Base-by-base conservation (phyloP, 1,140 invertebrate genomes). In the Bacillus rossius region DNA sequence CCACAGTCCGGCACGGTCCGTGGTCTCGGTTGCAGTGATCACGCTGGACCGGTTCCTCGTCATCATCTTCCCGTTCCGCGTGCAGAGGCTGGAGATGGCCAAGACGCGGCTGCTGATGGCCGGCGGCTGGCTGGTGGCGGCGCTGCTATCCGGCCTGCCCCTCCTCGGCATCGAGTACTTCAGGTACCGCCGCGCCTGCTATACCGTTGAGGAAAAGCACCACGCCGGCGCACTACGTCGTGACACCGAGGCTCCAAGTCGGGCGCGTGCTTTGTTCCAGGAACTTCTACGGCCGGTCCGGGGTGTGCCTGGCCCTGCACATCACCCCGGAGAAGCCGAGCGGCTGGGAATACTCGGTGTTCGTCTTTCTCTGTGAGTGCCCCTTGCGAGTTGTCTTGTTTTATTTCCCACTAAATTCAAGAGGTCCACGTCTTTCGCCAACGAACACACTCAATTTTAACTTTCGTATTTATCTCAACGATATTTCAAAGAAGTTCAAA, bases 281-380 rank as follows among this genome's bases (percentile, higher is more conserved):
- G 54, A 76, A 79, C 63, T 82, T 82, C 65, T 83, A 83, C 60
- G 80, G 81, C 1, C 69, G 81, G 20, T 82, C 81, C 0, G 81
- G 81, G 0, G 81, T 83, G 1, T 83, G 81, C 62, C 70, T 83
- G 29, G 79, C 81, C 0, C 69, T 83, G 16, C 81, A 82, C 62
- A 80, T 83, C 41, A 83, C 79, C 2, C 73, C 74, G 8, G 76
- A 76, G 48, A 74, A 76, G 54, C 78, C 75, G 0, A 75, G 67
- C 51, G 81, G 80, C n/a, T 83, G 81, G 81, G 77, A 83, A 64
- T 83, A 82, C 64, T 81, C 81, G 0, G 78, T 82, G 10, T 78
- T 77, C 61, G 71, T 83, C 5, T 83, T 82, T 67, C 66, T 83
- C 4, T 77, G 72, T 73, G 59, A 65, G 66, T 67, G n/a, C n/a